Base-by-base conservation (phyloP, 2,113 vertebrate species). In the Rousettus leschenaultii region DNA sequence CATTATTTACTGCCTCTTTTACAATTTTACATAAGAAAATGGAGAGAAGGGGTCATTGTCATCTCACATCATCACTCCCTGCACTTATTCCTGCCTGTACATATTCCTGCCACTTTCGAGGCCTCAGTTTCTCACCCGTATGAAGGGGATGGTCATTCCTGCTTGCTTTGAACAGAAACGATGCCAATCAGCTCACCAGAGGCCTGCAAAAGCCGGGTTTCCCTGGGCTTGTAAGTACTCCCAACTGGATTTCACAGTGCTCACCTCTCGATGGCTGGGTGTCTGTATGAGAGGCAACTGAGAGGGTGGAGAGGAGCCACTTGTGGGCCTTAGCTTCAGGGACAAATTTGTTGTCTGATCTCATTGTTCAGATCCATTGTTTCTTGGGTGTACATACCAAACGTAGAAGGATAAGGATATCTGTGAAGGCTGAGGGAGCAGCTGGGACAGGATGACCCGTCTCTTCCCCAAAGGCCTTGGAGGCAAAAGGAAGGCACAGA, bases 161-260 rank as follows among this genome's bases (percentile, higher is more conserved):
- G n/a, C 75, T 70, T 65, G 28, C 38, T 43, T 48, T 28, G 35
- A 89, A 26, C 12, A 66, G 45, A 70, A 19, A 1, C 2, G 11
- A 26, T 3, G 14, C 8, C 4, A 38, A n/a, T 13, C 48, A 51
- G 53, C 33, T 82, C 61, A 65, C 28, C 19, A 0, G 61, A 11
- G 24, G 38, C 53, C 73, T 8, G 28, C 15, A 48, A 33, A 86
- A 8, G 13, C 18, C 0, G 2, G 14, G 18, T 92, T n/a, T 79
- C 21, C 9, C 0, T n/a, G 48, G 55, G 9, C 7, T 13, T 16
- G 0, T 35, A 5, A 59, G 21, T 3, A 0, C 24, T 7, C n/a
- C 48, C 28, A 24, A 40, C n/a, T 82, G 38, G 28, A n/a, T 65
- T 74, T 66, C 61, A 63, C 38, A 7, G 26, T 28, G 51, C 48